Evolutionary conservation across 2,888 invertebrate genomes (phyloP).

Genomic region (Drosophila ustulata): DNA sequence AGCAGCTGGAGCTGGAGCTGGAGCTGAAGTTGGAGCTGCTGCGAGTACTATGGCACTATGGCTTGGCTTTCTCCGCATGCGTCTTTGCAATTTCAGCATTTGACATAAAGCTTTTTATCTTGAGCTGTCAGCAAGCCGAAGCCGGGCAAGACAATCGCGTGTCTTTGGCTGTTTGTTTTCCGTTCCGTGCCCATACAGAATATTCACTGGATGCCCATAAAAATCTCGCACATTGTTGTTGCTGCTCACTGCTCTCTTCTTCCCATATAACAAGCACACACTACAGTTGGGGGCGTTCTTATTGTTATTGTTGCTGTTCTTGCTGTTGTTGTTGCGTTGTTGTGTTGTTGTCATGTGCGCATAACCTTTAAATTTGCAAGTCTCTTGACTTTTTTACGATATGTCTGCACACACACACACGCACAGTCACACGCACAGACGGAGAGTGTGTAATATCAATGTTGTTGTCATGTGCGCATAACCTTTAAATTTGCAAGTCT

Average conservation of each 20-base stretch:
- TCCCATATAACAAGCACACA: constrained; percentile 14
- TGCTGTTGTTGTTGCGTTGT: constrained; percentile 16
- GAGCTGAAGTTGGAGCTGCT: constrained; percentile 11
- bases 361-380: constrained; percentile 73
- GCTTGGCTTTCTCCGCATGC: constrained; percentile 66
- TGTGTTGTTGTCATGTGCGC: constrained; percentile 47
- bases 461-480: constrained; percentile 56
- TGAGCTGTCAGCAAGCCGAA: constrained; percentile 61
- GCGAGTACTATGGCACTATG: neutral
- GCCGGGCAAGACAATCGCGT: constrained; percentile 69
- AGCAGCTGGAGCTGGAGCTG: constrained; percentile 6
- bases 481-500: constrained; percentile 70
- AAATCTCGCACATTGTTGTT: constrained; percentile 61
- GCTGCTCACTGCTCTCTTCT: constrained; percentile 1
- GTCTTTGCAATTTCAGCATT: constrained; percentile 72
- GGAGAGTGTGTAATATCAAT: constrained; percentile 36
- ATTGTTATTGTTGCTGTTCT: constrained; percentile 4
- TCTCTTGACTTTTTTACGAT: constrained; percentile 47
- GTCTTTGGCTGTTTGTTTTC: constrained; percentile 66
- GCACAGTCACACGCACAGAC: neutral
- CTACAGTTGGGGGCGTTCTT: constrained; percentile 26
- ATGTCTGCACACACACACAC: constrained; percentile 8
- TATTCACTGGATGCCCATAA: constrained; percentile 70
- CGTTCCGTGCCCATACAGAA: constrained; percentile 40
- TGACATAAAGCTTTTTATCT: constrained; percentile 82